phyloP scores from a whole-genome alignment of 2,888 invertebrate genomes.

The Macaria liturata region DNA sequence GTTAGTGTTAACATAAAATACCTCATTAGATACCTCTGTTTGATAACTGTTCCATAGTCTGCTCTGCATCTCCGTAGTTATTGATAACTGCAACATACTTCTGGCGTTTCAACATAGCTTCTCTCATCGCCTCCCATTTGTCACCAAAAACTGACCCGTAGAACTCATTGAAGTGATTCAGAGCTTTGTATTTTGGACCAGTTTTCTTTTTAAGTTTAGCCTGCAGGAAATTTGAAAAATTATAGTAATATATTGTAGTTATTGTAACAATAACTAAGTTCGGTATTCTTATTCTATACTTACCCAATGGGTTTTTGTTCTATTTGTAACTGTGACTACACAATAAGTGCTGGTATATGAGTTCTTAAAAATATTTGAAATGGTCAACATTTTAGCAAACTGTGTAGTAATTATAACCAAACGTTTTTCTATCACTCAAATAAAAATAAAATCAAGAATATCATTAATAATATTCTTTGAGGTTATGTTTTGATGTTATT shows the following conservation, averaged over 20 bases:
- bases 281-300: constrained; percentile 14
- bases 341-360: constrained; percentile 42
- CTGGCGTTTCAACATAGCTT: constrained; percentile 89
- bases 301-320: constrained; percentile 75
- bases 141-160: constrained; percentile 93
- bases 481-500: too few species aligned
- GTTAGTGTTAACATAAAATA: constrained; percentile 3
- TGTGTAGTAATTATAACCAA: too few species aligned
- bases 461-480: too few species aligned
- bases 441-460: too few species aligned
- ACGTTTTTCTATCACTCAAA: too few species aligned
- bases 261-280: too few species aligned
- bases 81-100: constrained; percentile 97
- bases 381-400: constrained; percentile 53
- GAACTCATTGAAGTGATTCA: constrained; percentile 96
- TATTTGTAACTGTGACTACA: constrained; percentile 57
- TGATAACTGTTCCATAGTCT: constrained; percentile 83
- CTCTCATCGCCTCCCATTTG: constrained; percentile 92
- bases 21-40: constrained; percentile 65
- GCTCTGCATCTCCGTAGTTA: constrained; percentile 89
- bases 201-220: constrained; percentile 85
- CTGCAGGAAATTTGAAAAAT: constrained; percentile 56
- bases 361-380: constrained; percentile 52
- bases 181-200: constrained; percentile 87
- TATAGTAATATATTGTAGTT: background rate